Evolutionary conservation across 2,113 vertebrate species (phyloP), one percentile per base, ranked within the genome.

Genomic region (Macroglossus sobrinus): DNA sequence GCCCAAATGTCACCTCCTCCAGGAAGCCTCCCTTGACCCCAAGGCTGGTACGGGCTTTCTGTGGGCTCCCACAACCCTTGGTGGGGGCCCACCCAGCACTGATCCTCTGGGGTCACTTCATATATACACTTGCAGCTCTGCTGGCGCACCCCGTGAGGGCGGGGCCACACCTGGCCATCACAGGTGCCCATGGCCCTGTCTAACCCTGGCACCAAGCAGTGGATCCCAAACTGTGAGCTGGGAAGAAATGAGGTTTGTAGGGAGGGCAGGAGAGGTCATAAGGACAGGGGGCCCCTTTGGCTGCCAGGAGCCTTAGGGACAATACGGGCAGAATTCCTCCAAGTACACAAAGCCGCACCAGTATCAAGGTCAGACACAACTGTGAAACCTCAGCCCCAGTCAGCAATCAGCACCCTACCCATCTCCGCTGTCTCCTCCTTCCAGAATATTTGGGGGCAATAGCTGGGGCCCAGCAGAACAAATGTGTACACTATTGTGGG

Each of bases 391-490:
- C 53, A 21, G 28, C 24, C 68, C 16, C 19, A 19, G 55, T 33
- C 28, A 28, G 64, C 50, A 38, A 21, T 26, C 50, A 12, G 78
- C 55, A n/a, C 24, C 19, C 26, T 14, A 11, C n/a, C 33, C 87
- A 40, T 9, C 15, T 16, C 78, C 9, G 14, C 80, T 5, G 81
- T 30, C 72, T 30, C 13, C 71, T 22, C 66, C 40, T 66, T n/a
- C 53, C n/a, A 40, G 68, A 61, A 33, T 1, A 40, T 22, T 1
- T 5, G 0, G 5, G 8, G 40, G 59, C 38, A 9, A 24, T 0
- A 33, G 63, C 33, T 63, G 57, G 79, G 40, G 55, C 78, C 78
- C 78, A 59, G 78, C 35, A 10, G 50, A 71, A 69, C 57, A 69
- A 57, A 64, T 0, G 15, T 26, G 79, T 88, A 13, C 22, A 4